Conservation (phyloP, 2,797 vertebrate genomes). For the Okamejei kenojei region DNA sequence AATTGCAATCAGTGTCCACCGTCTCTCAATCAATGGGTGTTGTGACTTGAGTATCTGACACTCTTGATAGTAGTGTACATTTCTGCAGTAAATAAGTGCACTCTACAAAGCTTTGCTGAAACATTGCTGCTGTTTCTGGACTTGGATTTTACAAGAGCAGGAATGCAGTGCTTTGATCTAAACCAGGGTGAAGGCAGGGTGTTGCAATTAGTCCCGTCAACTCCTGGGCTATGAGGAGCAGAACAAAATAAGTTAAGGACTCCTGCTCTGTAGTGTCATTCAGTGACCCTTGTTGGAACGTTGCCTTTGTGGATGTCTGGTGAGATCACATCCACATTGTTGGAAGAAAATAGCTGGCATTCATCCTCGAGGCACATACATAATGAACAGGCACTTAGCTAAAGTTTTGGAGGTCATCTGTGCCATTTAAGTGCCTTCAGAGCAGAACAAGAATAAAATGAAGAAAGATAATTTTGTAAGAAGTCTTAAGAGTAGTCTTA, state of each 20-base stretch:
- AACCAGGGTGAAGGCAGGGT: neutral
- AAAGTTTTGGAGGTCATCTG: neutral
- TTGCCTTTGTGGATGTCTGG: neutral
- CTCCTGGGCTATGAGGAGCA: neutral
- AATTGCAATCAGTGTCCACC: neutral
- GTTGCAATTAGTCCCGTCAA: neutral
- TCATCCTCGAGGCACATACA: neutral
- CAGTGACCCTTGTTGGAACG: neutral
- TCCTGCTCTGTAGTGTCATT: neutral
- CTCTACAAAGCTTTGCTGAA: neutral
- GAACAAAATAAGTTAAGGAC: neutral
- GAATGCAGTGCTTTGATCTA: neutral
- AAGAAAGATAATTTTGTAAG: neutral
- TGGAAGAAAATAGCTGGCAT: neutral
- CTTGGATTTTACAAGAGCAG: neutral
- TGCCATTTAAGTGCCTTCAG: neutral
- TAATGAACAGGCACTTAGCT: neutral
- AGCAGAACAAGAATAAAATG: neutral
- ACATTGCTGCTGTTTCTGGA: neutral
- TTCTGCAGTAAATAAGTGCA: neutral
- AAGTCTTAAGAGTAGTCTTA: neutral
- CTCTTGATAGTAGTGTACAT: neutral
- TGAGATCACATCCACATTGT: neutral
- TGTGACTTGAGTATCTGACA: neutral
- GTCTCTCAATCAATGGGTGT: neutral